These are phyloP conservation scores for Andrena fulva DNA, from an alignment of 2,888 invertebrate species.

Conservation along the genomic window DNA sequence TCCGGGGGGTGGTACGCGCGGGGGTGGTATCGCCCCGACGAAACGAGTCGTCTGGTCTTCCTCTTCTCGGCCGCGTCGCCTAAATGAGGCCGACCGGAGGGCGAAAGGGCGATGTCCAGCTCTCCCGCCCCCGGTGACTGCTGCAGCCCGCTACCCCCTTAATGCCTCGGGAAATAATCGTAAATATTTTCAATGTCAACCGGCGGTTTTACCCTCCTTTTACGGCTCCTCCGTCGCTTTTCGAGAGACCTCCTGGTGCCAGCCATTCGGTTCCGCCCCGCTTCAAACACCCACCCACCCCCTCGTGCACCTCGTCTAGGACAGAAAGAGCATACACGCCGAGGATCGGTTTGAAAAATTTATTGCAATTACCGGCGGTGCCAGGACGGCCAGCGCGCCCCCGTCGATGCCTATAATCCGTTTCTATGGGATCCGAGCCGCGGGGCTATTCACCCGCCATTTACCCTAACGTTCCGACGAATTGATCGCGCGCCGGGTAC, in stretches of 20 bases:
- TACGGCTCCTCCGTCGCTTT: constrained; percentile 15
- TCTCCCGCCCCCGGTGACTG: constrained; percentile 6
- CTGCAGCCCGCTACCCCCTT: constrained; percentile 50
- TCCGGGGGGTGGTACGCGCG: constrained; percentile 11
- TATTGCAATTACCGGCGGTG: constrained; percentile 57
- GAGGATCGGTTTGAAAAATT: constrained; percentile 60
- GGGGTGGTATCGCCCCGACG: not conserved
- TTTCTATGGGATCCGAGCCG: constrained; percentile 46
- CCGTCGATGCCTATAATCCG: constrained; percentile 63
- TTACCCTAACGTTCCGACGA: constrained; percentile 52
- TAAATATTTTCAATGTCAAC: constrained; percentile 70
- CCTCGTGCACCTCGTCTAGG: not conserved
- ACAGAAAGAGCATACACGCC: constrained; percentile 1
- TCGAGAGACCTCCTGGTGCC: not conserved
- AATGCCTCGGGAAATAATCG: constrained; percentile 68
- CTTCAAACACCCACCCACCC: too few relatives aligned
- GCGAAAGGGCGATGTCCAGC: constrained; percentile 43
- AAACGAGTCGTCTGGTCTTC: constrained; percentile 11
- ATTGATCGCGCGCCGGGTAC: constrained; percentile 45
- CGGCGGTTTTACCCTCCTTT: constrained; percentile 36
- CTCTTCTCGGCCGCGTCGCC: constrained; percentile 24
- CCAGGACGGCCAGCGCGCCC: not conserved
- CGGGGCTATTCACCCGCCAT: constrained; percentile 51
- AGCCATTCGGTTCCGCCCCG: not conserved
- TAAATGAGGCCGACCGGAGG: constrained; percentile 57